Conservation (phyloP, 2,888 invertebrate species). For the Pseudococcus viburni region DNA sequence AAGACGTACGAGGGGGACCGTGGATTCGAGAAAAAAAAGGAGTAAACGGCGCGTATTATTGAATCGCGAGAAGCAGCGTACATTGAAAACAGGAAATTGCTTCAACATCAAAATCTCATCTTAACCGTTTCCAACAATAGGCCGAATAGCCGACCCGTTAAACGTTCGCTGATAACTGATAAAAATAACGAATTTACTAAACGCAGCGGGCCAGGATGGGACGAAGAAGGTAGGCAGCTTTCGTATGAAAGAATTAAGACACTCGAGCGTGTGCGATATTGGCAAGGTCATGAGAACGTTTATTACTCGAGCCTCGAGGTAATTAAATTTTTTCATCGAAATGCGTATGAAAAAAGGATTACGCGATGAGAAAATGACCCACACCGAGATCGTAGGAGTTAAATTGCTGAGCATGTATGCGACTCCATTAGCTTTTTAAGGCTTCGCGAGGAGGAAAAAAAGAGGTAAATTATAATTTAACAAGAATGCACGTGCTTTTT, state of each 20-base stretch:
- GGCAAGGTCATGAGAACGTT: background rate
- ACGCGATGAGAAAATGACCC: background rate
- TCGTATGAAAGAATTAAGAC: conserved; percentile 42
- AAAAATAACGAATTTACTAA: conserved; percentile 55
- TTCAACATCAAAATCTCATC: conserved; percentile 56
- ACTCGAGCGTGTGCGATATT: background rate
- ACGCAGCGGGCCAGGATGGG: background rate
- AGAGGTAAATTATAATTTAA: background rate
- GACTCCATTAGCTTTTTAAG: background rate
- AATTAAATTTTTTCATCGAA: background rate
- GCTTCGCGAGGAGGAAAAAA: background rate
- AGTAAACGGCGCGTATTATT: conserved; percentile 52
- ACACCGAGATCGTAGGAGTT: background rate
- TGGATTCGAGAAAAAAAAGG: background rate
- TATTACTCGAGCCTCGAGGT: background rate
- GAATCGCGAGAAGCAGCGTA: conserved; percentile 15
- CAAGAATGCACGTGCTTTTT: conserved; percentile 57
- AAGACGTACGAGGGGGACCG: background rate
- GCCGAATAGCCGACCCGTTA: conserved; percentile 37
- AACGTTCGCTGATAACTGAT: conserved; percentile 50
- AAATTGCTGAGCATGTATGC: background rate
- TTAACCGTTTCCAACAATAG: conserved; percentile 53
- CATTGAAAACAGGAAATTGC: conserved; percentile 53
- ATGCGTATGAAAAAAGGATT: background rate
- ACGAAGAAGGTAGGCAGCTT: background rate